Conservation (phyloP, 2,797 vertebrate genomes). For the Xenops minutus region DNA sequence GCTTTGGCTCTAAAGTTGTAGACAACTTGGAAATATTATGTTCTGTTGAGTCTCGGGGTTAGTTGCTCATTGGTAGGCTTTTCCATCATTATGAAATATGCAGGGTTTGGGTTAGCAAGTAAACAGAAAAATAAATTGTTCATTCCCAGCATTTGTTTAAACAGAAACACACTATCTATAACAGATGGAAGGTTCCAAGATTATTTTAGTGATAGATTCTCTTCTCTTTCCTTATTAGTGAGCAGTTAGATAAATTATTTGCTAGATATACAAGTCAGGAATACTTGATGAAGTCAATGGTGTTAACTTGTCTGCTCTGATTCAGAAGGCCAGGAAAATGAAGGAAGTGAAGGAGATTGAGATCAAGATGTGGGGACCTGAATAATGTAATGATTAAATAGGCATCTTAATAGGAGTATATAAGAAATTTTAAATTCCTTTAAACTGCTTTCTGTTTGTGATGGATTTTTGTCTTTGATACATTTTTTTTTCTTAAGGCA, state of each 20-base stretch:
- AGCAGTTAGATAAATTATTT: constrained; percentile 9
- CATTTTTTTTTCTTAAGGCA: not conserved
- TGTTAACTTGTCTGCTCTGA: not conserved
- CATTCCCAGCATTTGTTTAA: constrained; percentile 8
- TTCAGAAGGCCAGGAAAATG: not conserved
- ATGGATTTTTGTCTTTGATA: not conserved
- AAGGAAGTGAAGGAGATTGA: not conserved
- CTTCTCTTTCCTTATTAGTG: not conserved
- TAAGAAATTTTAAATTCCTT: not conserved
- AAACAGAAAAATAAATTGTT: constrained; percentile 24
- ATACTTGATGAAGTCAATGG: not conserved
- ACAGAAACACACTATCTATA: not conserved
- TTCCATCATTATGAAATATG: not conserved
- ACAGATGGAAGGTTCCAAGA: constrained; percentile 10
- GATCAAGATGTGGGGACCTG: not conserved
- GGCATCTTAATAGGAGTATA: not conserved
- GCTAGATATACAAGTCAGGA: not conserved
- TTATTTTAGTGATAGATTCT: not conserved
- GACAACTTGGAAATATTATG: not conserved
- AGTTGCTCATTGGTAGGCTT: not conserved
- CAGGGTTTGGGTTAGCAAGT: not conserved
- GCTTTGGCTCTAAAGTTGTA: not conserved
- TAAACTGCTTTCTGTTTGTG: not conserved
- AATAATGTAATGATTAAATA: not conserved
- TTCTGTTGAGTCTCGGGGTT: not conserved